phyloP scores from a whole-genome alignment of 2,888 invertebrate species.

The Onthophagus sagittarius region DNA sequence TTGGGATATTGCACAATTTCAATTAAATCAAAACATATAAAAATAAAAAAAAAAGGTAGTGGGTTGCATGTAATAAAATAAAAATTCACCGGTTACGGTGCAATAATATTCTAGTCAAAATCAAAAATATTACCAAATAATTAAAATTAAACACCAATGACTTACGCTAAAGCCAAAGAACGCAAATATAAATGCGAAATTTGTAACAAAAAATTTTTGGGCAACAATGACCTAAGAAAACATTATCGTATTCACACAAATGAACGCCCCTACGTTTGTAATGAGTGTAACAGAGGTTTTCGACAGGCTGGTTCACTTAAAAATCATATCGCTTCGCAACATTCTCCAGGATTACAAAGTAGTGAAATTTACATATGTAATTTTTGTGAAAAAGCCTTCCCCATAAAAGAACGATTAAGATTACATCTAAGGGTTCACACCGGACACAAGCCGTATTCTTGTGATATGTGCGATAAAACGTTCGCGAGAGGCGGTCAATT shows the following conservation, averaged over 20 bases:
- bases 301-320: slow-evolving; percentile 62
- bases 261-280: slow-evolving; percentile 60
- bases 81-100: slow-evolving; percentile 15
- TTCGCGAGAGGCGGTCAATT: slow-evolving; percentile 74
- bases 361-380: slow-evolving; percentile 61
- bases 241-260: slow-evolving; percentile 65
- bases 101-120: slow-evolving; percentile 34
- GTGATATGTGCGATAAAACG: slow-evolving; percentile 59
- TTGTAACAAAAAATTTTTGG: slow-evolving; percentile 62
- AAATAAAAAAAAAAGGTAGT: slow-evolving; percentile 39
- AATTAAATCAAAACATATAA: slow-evolving; percentile 12
- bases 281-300: slow-evolving; percentile 60
- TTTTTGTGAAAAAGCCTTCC: slow-evolving; percentile 72
- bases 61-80: slow-evolving; percentile 38
- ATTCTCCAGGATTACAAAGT: slow-evolving; percentile 47
- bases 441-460: slow-evolving; percentile 65
- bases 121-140: slow-evolving; percentile 18
- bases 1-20: slow-evolving; percentile 30
- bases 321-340: slow-evolving; percentile 59
- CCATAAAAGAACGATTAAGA: slow-evolving; percentile 69
- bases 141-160: slow-evolving; percentile 44
- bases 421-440: slow-evolving; percentile 72
- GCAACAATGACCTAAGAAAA: slow-evolving; percentile 62
- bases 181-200: slow-evolving; percentile 57
- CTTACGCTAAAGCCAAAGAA: slow-evolving; percentile 47